Evolutionary conservation across 2,113 vertebrate genomes (phyloP), one percentile per base, ranked within the genome.

Genomic region (Agapornis roseicollis): DNA sequence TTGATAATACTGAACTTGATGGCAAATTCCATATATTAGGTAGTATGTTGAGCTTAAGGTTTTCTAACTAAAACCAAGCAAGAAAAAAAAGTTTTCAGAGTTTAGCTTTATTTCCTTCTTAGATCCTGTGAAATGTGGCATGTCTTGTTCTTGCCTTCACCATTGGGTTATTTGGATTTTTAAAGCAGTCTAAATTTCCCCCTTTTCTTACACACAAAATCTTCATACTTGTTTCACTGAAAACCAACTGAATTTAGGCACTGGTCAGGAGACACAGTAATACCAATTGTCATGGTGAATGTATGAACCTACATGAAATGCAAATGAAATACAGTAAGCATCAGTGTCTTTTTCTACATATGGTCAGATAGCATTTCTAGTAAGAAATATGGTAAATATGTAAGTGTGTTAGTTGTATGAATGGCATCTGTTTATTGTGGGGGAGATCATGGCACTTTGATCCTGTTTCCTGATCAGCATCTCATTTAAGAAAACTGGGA

Each of bases 201-300:
- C 2, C 5, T 63, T 74, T 27, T 23, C 5, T 17, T 63, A 7
- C 4, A 14, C 25, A n/a, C 13, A 64, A 33, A 46, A 25, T 72
- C 22, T 84, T 76, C 22, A 28, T n/a, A 3, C 9, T 33, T 9
- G 2, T 33, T 89, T 71, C 16, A 35, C 8, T 41, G 72, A 35
- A 68, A 71, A 33, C 39, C 41, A 81, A 16, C 7, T 50, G 49
- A 41, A 6, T 73, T 71, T 87, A 37, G 41, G 8, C 22, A 23
- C 11, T 25, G 35, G 1, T 47, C 35, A 56, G 74, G 23, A 73
- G 17, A 33, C 11, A 13, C 0, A 4, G 11, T 15, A 4, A 33
- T 31, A 29, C 2, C 5, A 4, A 2, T 47, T 65, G 25, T 41
- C 49, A 29, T 9, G 7, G 56, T 37, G 52, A 28, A 25, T 3